Conservation (phyloP, 2,888 invertebrate species). For the Dolichopus griseipennis region DNA sequence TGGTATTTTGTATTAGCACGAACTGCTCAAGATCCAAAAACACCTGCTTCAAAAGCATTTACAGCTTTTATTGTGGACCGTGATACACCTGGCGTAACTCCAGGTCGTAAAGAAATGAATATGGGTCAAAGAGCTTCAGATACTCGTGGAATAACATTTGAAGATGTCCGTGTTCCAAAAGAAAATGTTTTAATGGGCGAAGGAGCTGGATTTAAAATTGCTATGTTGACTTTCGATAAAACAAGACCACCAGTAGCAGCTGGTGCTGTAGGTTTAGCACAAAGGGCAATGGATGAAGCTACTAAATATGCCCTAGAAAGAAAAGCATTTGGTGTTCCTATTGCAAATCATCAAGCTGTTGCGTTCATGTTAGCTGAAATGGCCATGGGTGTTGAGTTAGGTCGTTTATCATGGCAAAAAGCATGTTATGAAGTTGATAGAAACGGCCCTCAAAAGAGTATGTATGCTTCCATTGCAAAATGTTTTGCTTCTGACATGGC, state of each 20-base stretch:
- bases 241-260: constrained; percentile 69
- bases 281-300: constrained; percentile 79
- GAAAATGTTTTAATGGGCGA: constrained; percentile 59
- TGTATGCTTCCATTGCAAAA: constrained; percentile 79
- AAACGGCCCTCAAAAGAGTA: constrained; percentile 58
- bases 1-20: constrained; percentile 88
- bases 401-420: constrained; percentile 71
- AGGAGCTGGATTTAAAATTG: constrained; percentile 65
- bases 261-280: constrained; percentile 75
- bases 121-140: constrained; percentile 69
- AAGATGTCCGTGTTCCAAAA: constrained; percentile 63
- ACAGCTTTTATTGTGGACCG: constrained; percentile 66
- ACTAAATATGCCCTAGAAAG: constrained; percentile 78
- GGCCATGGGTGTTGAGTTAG: constrained; percentile 72
- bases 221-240: constrained; percentile 65
- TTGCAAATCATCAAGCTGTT: constrained; percentile 71
- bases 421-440: constrained; percentile 77
- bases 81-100: constrained; percentile 54
- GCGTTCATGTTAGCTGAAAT: constrained; percentile 83
- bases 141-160: constrained; percentile 62
- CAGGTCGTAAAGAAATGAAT: constrained; percentile 59
- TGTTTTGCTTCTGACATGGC: constrained; percentile 78
- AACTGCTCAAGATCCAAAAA: constrained; percentile 79
- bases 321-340: constrained; percentile 76
- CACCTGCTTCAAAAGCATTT: constrained; percentile 72